A percentile compares a stretch with the other conserved stretches of the same genome.
phyloP scores from a whole-genome alignment of 2,888 invertebrate genomes.

The Eristalis pertinax region DNA sequence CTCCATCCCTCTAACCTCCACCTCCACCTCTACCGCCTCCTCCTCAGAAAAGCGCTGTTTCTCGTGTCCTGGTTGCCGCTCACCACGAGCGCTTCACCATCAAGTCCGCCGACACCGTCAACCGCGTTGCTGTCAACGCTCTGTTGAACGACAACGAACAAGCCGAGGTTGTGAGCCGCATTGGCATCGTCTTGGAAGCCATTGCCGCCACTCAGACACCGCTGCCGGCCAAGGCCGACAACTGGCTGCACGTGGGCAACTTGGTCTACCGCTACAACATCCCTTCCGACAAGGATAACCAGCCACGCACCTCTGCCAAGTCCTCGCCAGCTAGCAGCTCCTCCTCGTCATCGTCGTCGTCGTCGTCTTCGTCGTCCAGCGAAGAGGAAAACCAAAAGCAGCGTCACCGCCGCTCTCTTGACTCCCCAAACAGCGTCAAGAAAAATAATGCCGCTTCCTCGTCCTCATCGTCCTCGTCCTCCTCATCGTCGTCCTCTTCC shows the following conservation, averaged over 20 bases:
- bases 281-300: slow-evolving; percentile 77
- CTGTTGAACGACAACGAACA: slow-evolving; percentile 84
- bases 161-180: slow-evolving; percentile 85
- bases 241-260: slow-evolving; percentile 81
- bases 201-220: slow-evolving; percentile 53
- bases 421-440: slow-evolving; percentile 28
- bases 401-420: slow-evolving; percentile 32
- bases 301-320: slow-evolving; percentile 61
- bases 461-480: slow-evolving; percentile 51
- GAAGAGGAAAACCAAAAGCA: slow-evolving; percentile 32
- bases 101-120: slow-evolving; percentile 85
- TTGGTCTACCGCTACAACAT: slow-evolving; percentile 83
- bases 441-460: slow-evolving; percentile 1
- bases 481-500: slow-evolving; percentile 59
- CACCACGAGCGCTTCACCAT: slow-evolving; percentile 84
- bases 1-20: neutral
- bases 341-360: slow-evolving; percentile 68
- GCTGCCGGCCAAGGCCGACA: slow-evolving; percentile 1
- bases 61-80: slow-evolving; percentile 84
- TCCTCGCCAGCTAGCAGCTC: slow-evolving; percentile 6
- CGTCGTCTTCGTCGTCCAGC: slow-evolving; percentile 68
- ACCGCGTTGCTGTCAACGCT: slow-evolving; percentile 84
- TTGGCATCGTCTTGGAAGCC: slow-evolving; percentile 83
- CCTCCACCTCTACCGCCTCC: neutral
- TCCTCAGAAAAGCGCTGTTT: slow-evolving; percentile 83